Base-by-base conservation (phyloP, 2,888 invertebrate genomes). In the Hyppa rectilinea region DNA sequence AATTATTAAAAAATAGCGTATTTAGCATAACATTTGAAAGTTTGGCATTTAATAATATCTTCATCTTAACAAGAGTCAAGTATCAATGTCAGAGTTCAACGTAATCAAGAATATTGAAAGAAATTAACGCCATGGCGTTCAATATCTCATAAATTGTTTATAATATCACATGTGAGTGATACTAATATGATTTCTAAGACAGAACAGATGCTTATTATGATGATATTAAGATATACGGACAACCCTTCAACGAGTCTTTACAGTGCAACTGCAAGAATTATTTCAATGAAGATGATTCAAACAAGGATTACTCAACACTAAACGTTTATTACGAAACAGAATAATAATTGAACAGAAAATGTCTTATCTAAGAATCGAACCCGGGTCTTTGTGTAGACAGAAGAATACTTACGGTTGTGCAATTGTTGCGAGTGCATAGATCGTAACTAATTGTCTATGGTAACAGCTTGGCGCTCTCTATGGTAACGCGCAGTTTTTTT, bases 301-400 rank as follows among this genome's bases (percentile, higher is more conserved):
- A 62, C 38, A 55, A 70, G 56, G 31, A 74, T 82, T 74, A 53
- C 70, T 66, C 69, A 75, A 78, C 64, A 45, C 58, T 69, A 69
- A 75, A 71, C 71, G 79, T 55, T 34, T 59, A 34, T 74, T 76
- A 52, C 62, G 56, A 77, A 83, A 75, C 64, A 61, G 56, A 65
- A 78, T 65, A 76, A 78, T 70, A 82, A 81, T 72, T 71, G 75
- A 73, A 75, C 75, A 74, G 61, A 78, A 78, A 79, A 74, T 70
- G 60, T 83, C 78, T 87, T 88, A 88, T 87, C 87, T 82, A 45
- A 80, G 60, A 68, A 87, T 87, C 85, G 55, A 82, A 80, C 75
- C 50, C 40, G 50, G 62, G 74, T 77, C 80, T 84, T 84, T 79
- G 83, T 84, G 81, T 81, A 80, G 83, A 81, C 75, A 77, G 77